Evolutionary conservation across 2,113 vertebrate genomes (phyloP).

Genomic region (Notechis scutatus): DNA sequence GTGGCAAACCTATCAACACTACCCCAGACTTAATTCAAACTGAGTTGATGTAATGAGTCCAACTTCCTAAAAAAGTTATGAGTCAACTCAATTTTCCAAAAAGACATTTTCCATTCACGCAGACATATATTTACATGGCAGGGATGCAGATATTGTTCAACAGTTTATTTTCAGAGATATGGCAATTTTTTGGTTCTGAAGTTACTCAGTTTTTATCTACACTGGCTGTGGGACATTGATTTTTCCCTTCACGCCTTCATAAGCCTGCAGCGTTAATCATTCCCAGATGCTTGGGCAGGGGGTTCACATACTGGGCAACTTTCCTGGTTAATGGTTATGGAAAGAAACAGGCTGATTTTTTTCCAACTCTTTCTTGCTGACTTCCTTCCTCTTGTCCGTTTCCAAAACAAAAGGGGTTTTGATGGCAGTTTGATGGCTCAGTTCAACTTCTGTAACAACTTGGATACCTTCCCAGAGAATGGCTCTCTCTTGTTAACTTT

Average conservation of each 20-base stretch:
- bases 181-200: background rate
- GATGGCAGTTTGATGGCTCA: background rate
- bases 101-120: background rate
- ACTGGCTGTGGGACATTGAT: conserved; percentile 28
- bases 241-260: conserved; percentile 26
- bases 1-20: conserved; percentile 13
- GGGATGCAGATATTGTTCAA: background rate
- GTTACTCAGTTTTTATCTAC: conserved; percentile 13
- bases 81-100: background rate
- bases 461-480: conserved; percentile 42
- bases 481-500: background rate
- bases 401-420: conserved; percentile 59
- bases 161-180: background rate
- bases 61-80: background rate
- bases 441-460: conserved; percentile 37
- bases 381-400: conserved; percentile 56
- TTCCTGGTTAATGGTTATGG: conserved; percentile 35
- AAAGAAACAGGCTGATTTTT: conserved; percentile 23
- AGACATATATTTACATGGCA: background rate
- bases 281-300: conserved; percentile 15
- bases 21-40: background rate
- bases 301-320: background rate
- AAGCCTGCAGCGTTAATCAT: conserved; percentile 43
- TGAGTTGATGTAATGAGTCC: background rate
- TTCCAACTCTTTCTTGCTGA: conserved; percentile 15